Evolutionary conservation across 2,113 vertebrate species (phyloP).

Genomic region (Laticauda laticaudata): DNA sequence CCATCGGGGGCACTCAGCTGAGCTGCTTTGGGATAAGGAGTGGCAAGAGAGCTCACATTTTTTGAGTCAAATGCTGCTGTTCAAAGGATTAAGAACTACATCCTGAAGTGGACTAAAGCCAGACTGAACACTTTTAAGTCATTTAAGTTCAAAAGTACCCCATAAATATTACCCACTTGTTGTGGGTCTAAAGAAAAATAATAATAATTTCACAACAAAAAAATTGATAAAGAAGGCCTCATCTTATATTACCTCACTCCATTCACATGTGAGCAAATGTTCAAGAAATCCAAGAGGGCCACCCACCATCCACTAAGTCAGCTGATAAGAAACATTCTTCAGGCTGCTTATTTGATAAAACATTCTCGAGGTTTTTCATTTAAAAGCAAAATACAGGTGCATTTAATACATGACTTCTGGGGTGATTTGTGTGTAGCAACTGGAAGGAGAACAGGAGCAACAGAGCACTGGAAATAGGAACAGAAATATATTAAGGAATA

Average conservation of each 20-base stretch:
- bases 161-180: conserved; percentile 98
- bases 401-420: conserved; percentile 79
- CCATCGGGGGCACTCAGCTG: conserved; percentile 85
- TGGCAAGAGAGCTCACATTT: conserved; percentile 82
- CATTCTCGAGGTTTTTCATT: conserved; percentile 73
- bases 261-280: conserved; percentile 72
- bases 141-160: conserved; percentile 82
- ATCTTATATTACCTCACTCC: conserved; percentile 75
- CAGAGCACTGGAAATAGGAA: conserved; percentile 76
- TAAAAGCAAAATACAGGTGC: conserved; percentile 78
- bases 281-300: conserved; percentile 70
- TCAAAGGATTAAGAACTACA: conserved; percentile 67
- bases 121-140: conserved; percentile 80
- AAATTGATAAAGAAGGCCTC: conserved; percentile 65
- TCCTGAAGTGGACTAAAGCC: conserved; percentile 78
- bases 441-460: conserved; percentile 70
- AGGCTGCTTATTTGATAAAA: conserved; percentile 74
- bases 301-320: conserved; percentile 67
- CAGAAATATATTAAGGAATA: conserved; percentile 70
- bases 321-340: conserved; percentile 67
- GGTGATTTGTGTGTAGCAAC: conserved; percentile 81
- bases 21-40: conserved; percentile 89
- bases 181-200: conserved; percentile 81
- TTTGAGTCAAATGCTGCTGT: conserved; percentile 80
- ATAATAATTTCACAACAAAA: conserved; percentile 42